These are phyloP conservation scores for Nannospalax galili DNA, from an alignment of 2,113 vertebrate genomes.

Conservation along the genomic window DNA sequence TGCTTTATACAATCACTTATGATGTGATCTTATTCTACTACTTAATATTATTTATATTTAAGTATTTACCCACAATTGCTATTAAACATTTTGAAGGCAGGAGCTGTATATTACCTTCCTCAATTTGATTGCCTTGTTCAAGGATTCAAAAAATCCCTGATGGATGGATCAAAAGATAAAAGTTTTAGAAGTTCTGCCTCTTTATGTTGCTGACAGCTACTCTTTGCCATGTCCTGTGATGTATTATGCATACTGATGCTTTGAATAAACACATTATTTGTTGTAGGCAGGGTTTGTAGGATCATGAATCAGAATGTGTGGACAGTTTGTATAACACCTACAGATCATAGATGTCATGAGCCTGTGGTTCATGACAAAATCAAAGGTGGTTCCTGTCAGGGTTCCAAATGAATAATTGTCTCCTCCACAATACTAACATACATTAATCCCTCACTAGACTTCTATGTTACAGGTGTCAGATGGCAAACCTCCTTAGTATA, in stretches of 20 bases:
- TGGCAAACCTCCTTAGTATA: not conserved
- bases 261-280: slow-evolving; percentile 61
- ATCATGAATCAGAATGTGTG: slow-evolving; percentile 61
- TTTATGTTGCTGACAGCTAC: slow-evolving; percentile 32
- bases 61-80: not conserved
- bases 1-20: not conserved
- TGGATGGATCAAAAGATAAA: not conserved
- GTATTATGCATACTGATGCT: slow-evolving; percentile 14
- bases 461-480: not conserved
- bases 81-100: slow-evolving; percentile 43
- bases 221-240: slow-evolving; percentile 13
- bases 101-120: not conserved
- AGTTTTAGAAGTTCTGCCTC: slow-evolving; percentile 28
- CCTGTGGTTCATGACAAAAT: slow-evolving; percentile 20
- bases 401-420: slow-evolving; percentile 32
- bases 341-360: slow-evolving; percentile 29
- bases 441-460: not conserved
- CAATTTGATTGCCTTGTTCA: not conserved
- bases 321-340: slow-evolving; percentile 51
- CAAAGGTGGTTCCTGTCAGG: slow-evolving; percentile 8
- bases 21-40: not conserved
- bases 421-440: not conserved
- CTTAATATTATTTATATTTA: slow-evolving; percentile 41
- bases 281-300: slow-evolving; percentile 41
- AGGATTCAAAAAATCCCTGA: not conserved